Conservation (phyloP, 2,888 invertebrate genomes). For the Cyrtodaria siliqua region DNA sequence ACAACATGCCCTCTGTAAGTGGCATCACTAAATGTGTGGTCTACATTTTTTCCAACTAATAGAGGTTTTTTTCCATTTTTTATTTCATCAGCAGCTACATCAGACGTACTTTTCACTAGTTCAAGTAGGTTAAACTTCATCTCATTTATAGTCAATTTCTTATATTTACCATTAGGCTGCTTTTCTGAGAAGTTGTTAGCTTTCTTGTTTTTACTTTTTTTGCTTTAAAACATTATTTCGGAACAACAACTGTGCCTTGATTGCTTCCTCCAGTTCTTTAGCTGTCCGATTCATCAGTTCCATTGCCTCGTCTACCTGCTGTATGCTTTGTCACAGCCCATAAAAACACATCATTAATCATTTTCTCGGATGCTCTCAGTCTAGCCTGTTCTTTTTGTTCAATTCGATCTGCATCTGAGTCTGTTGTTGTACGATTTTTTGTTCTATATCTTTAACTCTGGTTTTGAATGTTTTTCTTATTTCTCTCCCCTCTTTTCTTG, state of each 20-base stretch:
- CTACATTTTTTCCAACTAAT: conserved; percentile 34
- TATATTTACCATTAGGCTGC: conserved; percentile 1
- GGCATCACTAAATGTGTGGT: conserved; percentile 19
- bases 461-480: conserved; percentile 38
- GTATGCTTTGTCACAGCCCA: conserved; percentile 59
- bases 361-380: conserved; percentile 37
- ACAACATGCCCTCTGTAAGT: conserved; percentile 27
- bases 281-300: conserved; percentile 14
- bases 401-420: conserved; percentile 21
- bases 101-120: conserved; percentile 10
- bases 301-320: conserved; percentile 49
- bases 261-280: conserved; percentile 27
- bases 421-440: conserved; percentile 38
- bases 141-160: conserved; percentile 14
- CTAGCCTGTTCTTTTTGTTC: conserved; percentile 39
- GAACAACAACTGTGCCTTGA: conserved; percentile 47
- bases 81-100: conserved; percentile 11
- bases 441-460: conserved; percentile 43
- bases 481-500: conserved; percentile 39
- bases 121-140: conserved; percentile 25
- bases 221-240: no score
- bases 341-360: conserved; percentile 56
- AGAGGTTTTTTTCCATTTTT: conserved; percentile 24
- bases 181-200: conserved; percentile 33
- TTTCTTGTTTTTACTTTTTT: conserved; percentile 26